A percentile compares a stretch with the other conserved stretches of the same genome.
phyloP scores from a whole-genome alignment of 2,797 vertebrate genomes.

The Enteromius treurensis region DNA sequence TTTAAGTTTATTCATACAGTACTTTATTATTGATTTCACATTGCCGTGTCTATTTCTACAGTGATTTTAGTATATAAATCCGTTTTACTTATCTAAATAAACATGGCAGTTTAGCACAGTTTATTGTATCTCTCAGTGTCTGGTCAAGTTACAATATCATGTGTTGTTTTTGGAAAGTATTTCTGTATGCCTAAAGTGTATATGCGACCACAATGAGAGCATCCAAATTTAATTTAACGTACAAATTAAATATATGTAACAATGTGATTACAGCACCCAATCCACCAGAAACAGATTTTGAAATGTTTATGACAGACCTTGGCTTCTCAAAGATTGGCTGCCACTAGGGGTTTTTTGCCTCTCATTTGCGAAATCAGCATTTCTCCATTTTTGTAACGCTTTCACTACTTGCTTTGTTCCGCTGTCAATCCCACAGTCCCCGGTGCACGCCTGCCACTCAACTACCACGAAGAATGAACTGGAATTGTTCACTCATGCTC shows the following conservation, averaged over 20 bases:
- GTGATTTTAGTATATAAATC: background rate
- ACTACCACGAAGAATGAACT: slow-evolving; percentile 1
- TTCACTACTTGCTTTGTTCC: background rate
- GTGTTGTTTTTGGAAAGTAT: background rate
- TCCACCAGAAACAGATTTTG: slow-evolving; percentile 23
- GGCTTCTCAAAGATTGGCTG: slow-evolving; percentile 17
- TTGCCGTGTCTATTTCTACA: background rate
- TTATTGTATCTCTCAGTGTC: background rate
- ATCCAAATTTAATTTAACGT: background rate
- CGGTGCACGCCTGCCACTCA: slow-evolving; percentile 15
- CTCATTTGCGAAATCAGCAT: slow-evolving; percentile 18
- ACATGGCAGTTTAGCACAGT: background rate
- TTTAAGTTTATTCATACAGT: background rate
- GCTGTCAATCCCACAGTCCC: slow-evolving; percentile 16
- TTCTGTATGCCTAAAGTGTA: background rate
- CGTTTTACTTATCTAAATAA: background rate
- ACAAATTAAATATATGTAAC: background rate
- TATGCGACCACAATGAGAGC: background rate
- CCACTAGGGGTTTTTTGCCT: background rate
- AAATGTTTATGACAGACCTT: slow-evolving; percentile 18
- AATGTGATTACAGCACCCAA: slow-evolving; percentile 3
- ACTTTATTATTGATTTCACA: background rate
- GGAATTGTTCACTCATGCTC: background rate
- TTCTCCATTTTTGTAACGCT: background rate
- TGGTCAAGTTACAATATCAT: background rate